Percentiles rank a stretch among this genome's conserved stretches.
These are phyloP conservation scores for Wiebesia pumilae DNA, from an alignment of 1,140 invertebrate species.

Conservation along the genomic window DNA sequence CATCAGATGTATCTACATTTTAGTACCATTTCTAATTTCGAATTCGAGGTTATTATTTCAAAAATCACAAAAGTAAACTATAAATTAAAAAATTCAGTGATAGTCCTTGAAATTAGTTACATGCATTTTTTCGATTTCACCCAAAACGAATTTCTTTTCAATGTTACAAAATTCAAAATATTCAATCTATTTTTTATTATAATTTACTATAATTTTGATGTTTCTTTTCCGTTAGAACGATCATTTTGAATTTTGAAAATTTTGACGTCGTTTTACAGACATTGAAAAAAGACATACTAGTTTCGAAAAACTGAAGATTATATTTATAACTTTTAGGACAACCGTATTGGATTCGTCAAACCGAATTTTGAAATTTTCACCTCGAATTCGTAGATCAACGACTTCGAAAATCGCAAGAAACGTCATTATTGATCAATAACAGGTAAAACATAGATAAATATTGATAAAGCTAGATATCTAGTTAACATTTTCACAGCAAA, in stretches of 20 bases:
- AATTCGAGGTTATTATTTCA: constrained; percentile 2
- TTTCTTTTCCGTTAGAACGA: neutral
- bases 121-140: constrained; percentile 2
- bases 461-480: neutral
- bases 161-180: too few relatives aligned
- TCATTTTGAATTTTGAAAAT: constrained; percentile 47
- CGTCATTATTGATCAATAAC: neutral
- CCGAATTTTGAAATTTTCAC: constrained; percentile 41
- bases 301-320: neutral
- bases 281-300: neutral
- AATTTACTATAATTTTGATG: neutral
- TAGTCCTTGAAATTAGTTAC: constrained; percentile 28
- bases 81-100: neutral
- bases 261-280: neutral
- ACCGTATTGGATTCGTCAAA: constrained; percentile 49
- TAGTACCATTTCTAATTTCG: neutral
- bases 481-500: neutral
- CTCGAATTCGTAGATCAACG: constrained; percentile 3
- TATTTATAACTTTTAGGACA: constrained; percentile 35
- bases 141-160: neutral
- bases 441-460: neutral
- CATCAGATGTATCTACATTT: too few relatives aligned
- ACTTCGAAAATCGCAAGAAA: constrained; percentile 1
- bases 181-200: too few relatives aligned
- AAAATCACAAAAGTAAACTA: neutral